Evolutionary conservation across 2,113 vertebrate species (phyloP).

Genomic region (Sorex fumeus): DNA sequence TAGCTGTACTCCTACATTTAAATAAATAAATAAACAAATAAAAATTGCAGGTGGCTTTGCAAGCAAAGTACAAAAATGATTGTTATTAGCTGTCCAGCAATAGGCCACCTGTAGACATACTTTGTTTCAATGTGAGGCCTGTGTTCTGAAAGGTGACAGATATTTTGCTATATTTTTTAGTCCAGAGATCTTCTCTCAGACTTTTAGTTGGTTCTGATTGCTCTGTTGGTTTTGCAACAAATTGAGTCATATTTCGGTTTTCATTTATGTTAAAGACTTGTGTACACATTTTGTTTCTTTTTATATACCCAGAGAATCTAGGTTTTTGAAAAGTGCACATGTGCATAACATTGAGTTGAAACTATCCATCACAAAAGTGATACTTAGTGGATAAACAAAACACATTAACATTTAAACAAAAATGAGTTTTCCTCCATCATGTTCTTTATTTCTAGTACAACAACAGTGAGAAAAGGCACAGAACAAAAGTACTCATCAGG

Average conservation of each 20-base stretch:
- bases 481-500: conserved; percentile 58
- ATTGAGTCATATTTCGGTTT: conserved; percentile 12
- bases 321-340: conserved; percentile 49
- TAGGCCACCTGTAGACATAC: neutral
- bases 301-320: conserved; percentile 26
- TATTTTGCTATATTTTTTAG: conserved; percentile 16
- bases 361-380: conserved; percentile 70
- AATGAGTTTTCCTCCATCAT: conserved; percentile 66
- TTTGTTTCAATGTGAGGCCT: neutral
- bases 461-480: conserved; percentile 50
- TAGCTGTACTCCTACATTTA: no score
- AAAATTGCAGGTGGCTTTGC: neutral
- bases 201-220: conserved; percentile 43
- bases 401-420: conserved; percentile 79
- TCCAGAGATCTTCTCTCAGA: neutral
- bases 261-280: conserved; percentile 27
- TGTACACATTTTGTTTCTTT: conserved; percentile 3
- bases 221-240: conserved; percentile 45
- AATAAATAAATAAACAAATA: no score
- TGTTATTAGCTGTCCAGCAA: neutral
- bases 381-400: conserved; percentile 74
- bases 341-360: conserved; percentile 49
- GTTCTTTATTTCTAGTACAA: conserved; percentile 60
- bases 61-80: neutral
- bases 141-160: neutral